Base-by-base conservation (phyloP, 2,888 invertebrate species). In the Agonopterix arenella region DNA sequence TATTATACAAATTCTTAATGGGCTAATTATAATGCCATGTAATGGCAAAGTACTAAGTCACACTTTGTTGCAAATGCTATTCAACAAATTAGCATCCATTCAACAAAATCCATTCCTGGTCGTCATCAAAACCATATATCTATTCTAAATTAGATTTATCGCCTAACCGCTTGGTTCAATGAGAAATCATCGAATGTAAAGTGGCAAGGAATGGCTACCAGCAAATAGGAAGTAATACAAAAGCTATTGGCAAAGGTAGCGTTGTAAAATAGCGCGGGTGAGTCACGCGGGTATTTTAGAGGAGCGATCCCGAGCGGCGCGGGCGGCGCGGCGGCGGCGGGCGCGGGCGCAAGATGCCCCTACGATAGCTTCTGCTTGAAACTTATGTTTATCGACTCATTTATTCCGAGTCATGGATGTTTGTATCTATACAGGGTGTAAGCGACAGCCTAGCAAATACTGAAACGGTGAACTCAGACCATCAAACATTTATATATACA, bases 221-320 rank as follows among this genome's bases (percentile, higher is more conserved):
- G 73, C 73, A 80, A 5, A 76, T 83, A 86, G 85, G 88, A 88
- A 86, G 84, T 76, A 80, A 79, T 81, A 82, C 76, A 78, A 77
- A 79, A 82, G 79, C 77, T 76, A 85, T 86, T 86, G 86, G 86
- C 84, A 84, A 77, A 82, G 82, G 80, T 76, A 76, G 72, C 72
- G 80, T 79, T 80, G 84, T 82, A 81, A 85, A 85, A 84, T 75
- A 74, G 73, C 66, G 60, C 60, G 65, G 61, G 59, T 88, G 88
- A 86, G 70, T 89, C 88, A 89, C 63, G 58, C 57, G 68, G 57
- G 74, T 86, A 85, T 89, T 88, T 85, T 66, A 56, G 78, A 67
- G 60, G 64, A 70, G 66, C 60, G 66, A 66, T 62, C 64, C 66
- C 66, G 66, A 64, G 55, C 61, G 57, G 55, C 44, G 54, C 43